A percentile compares a stretch with the other conserved stretches of the same genome.
Conservation (phyloP, 2,113 vertebrate genomes). For the Jacana jacana region DNA sequence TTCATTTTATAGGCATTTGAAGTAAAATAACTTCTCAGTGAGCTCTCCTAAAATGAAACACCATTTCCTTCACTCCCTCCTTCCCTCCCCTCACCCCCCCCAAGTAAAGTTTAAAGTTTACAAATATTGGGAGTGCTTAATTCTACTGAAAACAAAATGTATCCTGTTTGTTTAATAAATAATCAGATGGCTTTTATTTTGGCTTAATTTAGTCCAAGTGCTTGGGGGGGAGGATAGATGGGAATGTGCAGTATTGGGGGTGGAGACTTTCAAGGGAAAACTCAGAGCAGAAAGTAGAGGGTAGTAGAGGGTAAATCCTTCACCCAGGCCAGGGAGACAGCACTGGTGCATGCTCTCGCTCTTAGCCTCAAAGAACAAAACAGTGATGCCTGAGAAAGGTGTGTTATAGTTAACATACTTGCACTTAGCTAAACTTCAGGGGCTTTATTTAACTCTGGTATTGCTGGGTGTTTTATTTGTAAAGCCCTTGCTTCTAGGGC, state of each 20-base stretch:
- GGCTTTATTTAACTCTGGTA: not conserved
- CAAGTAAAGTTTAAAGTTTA: not conserved
- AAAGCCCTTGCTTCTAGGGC: not conserved
- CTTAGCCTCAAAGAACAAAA: not conserved
- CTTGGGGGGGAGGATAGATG: not conserved
- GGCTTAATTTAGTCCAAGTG: conserved; percentile 15
- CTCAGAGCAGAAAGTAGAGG: not conserved
- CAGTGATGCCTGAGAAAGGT: not conserved
- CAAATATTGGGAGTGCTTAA: not conserved
- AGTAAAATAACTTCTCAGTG: conserved; percentile 11
- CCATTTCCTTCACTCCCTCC: not conserved
- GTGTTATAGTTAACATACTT: not conserved
- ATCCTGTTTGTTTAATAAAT: conserved; percentile 52
- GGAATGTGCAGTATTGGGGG: not conserved
- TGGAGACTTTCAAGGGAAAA: conserved; percentile 42
- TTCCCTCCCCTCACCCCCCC: accelerated
- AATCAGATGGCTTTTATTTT: conserved; percentile 51
- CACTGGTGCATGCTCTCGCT: accelerated
- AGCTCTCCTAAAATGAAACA: conserved; percentile 19
- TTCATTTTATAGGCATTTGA: conserved; percentile 39
- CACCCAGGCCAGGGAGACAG: not conserved
- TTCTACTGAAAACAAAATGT: conserved; percentile 26
- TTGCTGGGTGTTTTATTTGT: not conserved
- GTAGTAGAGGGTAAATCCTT: not conserved
- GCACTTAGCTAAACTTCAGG: not conserved